Percentiles rank a stretch among this genome's conserved stretches.
These are phyloP conservation scores for Potamarius usumacintae DNA, from an alignment of 2,113 vertebrate species.

Conservation along the genomic window DNA sequence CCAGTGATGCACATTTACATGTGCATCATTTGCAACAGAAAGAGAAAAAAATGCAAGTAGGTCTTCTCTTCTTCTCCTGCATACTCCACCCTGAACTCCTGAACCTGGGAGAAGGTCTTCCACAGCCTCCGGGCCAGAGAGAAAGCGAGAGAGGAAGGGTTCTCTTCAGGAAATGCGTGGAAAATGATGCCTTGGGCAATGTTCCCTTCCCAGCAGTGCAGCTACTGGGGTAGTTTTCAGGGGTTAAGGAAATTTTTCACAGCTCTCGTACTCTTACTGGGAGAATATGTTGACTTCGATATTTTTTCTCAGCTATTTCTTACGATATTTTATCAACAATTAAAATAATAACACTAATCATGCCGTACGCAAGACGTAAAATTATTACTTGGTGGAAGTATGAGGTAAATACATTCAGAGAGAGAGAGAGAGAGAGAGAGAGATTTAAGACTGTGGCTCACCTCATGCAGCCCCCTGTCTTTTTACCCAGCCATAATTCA, in stretches of 20 bases:
- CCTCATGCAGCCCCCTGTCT: slow-evolving; percentile 29
- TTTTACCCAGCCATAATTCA: slow-evolving; percentile 49
- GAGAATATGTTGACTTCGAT: slow-evolving; percentile 4
- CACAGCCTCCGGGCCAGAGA: slow-evolving; percentile 54
- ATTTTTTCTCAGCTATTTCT: slow-evolving; percentile 12
- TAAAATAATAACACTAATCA: neutral
- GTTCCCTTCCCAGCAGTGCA: slow-evolving; percentile 54
- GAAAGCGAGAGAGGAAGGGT: slow-evolving; percentile 34
- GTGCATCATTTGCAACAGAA: slow-evolving; percentile 36
- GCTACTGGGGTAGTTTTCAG: slow-evolving; percentile 39
- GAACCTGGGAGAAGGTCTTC: slow-evolving; percentile 53
- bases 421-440: slow-evolving; percentile 2
- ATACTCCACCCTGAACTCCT: slow-evolving; percentile 51
- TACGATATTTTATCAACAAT: neutral
- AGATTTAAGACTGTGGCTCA: slow-evolving; percentile 10
- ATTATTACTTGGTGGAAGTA: neutral
- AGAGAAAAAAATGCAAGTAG: slow-evolving; percentile 12
- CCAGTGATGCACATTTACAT: slow-evolving; percentile 51
- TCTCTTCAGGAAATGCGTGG: slow-evolving; percentile 52
- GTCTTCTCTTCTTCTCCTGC: slow-evolving; percentile 38
- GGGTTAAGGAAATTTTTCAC: slow-evolving; percentile 56
- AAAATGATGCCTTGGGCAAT: slow-evolving; percentile 56
- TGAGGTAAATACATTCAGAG: slow-evolving; percentile 7
- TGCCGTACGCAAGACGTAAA: neutral
- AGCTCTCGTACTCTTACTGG: slow-evolving; percentile 19